Evolutionary conservation across 2,888 invertebrate genomes (phyloP).

Genomic region (Ramazzottius varieornatus): DNA sequence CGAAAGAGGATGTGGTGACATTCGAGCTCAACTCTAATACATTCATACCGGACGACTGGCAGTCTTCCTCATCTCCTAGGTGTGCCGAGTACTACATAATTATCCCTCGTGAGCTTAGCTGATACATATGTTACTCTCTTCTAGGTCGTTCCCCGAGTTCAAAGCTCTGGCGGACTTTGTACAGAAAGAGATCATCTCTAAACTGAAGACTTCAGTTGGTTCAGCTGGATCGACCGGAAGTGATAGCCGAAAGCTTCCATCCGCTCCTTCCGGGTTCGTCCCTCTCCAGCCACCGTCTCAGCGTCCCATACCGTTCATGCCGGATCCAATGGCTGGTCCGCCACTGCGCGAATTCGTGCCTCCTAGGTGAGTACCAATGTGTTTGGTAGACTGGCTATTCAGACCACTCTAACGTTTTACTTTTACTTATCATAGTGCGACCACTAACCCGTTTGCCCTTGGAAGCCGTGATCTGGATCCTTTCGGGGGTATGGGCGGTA

Average conservation of each 20-base stretch:
- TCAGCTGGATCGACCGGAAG: background rate
- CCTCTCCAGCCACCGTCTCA: background rate
- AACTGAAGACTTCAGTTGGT: background rate
- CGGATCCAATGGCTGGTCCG: background rate
- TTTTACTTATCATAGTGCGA: background rate
- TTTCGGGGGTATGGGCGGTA: background rate
- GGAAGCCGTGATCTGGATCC: constrained; percentile 1
- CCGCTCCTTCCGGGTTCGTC: background rate
- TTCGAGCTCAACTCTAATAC: background rate
- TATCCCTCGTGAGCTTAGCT: no score
- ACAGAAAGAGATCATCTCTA: background rate
- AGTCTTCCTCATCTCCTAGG: background rate
- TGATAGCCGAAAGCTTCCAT: background rate
- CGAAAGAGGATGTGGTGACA: background rate
- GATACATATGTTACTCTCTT: no score
- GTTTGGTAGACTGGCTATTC: background rate
- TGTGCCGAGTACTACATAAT: no score
- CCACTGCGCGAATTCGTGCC: background rate
- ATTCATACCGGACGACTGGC: background rate
- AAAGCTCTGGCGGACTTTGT: background rate
- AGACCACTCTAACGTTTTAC: no score
- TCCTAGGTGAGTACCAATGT: background rate
- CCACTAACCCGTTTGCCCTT: background rate
- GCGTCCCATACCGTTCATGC: background rate
- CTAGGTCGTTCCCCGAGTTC: background rate